phyloP scores from a whole-genome alignment of 2,888 invertebrate genomes.

The Xestoiulus laeticollis region DNA sequence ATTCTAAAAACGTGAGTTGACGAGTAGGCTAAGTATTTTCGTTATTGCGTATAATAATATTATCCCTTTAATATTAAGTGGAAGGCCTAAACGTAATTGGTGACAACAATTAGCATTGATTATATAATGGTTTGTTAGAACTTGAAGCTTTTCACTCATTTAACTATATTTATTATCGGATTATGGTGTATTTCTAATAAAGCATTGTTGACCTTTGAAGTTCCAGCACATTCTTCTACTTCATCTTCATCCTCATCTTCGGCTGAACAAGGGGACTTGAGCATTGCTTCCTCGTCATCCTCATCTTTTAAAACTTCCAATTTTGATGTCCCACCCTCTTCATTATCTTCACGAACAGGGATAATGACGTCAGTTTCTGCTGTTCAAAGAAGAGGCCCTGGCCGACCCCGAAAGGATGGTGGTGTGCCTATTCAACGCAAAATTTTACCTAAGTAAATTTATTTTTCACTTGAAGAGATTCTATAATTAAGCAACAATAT shows the following conservation, averaged over 20 bases:
- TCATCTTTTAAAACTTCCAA: constrained; percentile 48
- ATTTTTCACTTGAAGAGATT: not conserved
- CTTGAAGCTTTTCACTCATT: no score
- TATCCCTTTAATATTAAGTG: no score
- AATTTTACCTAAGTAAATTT: constrained; percentile 54
- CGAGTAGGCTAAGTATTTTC: no score
- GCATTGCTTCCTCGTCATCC: constrained; percentile 24
- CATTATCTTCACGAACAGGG: not conserved
- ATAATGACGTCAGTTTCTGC: constrained; percentile 46
- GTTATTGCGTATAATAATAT: no score
- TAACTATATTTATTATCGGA: no score
- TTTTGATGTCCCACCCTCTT: constrained; percentile 45
- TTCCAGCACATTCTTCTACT: constrained; percentile 44
- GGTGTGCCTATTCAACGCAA: constrained; percentile 57
- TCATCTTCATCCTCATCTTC: constrained; percentile 52
- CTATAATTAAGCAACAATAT: not conserved
- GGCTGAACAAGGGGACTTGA: constrained; percentile 35
- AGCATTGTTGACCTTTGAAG: not conserved
- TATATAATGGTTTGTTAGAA: no score
- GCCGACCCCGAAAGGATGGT: constrained; percentile 81
- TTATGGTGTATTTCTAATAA: not conserved
- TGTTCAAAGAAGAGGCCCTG: constrained; percentile 74
- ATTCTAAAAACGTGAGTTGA: no score
- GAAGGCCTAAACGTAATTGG: no score
- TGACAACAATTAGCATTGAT: no score